Evolutionary conservation across 1,140 invertebrate species (phyloP).

Genomic region (Drosophila rufa): DNA sequence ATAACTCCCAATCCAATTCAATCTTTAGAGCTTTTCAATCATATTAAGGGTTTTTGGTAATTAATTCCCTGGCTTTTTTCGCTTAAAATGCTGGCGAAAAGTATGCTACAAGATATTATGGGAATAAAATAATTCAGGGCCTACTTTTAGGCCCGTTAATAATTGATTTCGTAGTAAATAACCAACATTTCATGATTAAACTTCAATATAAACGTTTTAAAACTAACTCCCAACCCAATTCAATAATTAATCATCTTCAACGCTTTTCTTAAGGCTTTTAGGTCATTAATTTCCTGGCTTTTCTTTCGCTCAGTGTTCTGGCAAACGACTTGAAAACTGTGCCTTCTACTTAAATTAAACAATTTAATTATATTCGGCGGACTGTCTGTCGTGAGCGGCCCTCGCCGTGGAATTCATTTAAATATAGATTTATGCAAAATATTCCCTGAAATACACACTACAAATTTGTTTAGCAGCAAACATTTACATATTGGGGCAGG

Average conservation of each 20-base stretch:
- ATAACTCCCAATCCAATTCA: too few relatives aligned
- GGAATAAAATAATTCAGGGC: too few relatives aligned
- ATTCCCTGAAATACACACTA: constrained; percentile 13
- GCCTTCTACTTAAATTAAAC: constrained; percentile 2
- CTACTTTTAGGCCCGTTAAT: background rate
- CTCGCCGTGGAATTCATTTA: constrained; percentile 3
- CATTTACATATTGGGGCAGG: constrained; percentile 11
- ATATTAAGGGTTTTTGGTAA: too few relatives aligned
- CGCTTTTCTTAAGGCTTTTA: too few relatives aligned
- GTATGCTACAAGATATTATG: background rate
- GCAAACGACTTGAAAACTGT: background rate
- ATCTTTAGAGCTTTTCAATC: too few relatives aligned
- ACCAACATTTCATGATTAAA: background rate
- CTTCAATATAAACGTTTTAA: background rate
- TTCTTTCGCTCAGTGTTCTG: background rate
- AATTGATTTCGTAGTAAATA: background rate
- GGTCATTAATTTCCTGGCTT: too few relatives aligned
- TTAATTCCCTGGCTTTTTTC: too few relatives aligned
- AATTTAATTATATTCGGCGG: constrained; percentile 19
- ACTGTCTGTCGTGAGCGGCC: background rate
- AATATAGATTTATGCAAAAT: constrained; percentile 13
- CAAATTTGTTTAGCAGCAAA: constrained; percentile 9
- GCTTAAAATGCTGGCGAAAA: background rate
- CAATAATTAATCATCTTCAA: too few relatives aligned
- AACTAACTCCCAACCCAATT: background rate